Conservation (phyloP, 2,888 invertebrate species). For the Oligia strigilis region DNA sequence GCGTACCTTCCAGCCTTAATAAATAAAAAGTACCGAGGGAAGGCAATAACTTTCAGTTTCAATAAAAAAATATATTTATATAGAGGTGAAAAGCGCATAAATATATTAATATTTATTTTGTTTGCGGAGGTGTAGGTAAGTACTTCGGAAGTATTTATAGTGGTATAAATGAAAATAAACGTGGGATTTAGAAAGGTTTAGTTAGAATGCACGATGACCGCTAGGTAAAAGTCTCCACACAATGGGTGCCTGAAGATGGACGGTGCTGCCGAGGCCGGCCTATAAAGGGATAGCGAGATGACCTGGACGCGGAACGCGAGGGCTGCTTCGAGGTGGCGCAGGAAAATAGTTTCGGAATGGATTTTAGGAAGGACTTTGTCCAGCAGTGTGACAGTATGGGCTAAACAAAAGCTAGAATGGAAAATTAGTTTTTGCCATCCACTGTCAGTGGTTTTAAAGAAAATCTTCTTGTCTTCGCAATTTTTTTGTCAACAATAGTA, state of each 20-base stretch:
- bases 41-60: constrained; percentile 29
- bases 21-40: constrained; percentile 26
- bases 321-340: no score
- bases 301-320: no score
- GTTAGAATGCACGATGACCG: no score
- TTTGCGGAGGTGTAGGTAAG: background rate
- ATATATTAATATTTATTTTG: constrained; percentile 17
- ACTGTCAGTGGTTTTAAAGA: no score
- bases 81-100: background rate
- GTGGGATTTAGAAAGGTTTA: background rate
- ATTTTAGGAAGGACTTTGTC: background rate
- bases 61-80: constrained; percentile 38
- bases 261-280: no score
- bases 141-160: no score
- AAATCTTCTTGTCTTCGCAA: no score
- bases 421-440: background rate
- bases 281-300: no score
- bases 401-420: background rate
- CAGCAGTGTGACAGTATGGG: background rate
- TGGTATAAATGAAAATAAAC: constrained; percentile 22
- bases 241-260: background rate
- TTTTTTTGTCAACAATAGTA: background rate
- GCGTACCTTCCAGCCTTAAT: constrained; percentile 17
- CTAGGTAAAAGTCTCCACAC: no score
- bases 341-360: background rate